Evolutionary conservation across 2,113 vertebrate genomes (phyloP).

Genomic region (Oryctolagus cuniculus): DNA sequence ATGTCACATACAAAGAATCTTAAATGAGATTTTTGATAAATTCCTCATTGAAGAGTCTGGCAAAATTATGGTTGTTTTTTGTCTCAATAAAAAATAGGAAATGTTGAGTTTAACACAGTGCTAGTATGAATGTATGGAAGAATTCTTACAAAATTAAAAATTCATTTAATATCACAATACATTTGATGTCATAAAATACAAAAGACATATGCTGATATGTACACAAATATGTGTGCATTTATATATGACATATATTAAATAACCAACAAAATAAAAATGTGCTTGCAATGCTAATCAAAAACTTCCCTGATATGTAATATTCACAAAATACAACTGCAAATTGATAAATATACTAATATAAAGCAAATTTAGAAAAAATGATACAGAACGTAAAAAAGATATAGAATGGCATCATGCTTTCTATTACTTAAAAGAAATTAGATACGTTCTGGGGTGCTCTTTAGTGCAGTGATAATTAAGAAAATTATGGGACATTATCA

Average conservation of each 20-base stretch:
- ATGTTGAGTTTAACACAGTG: background rate
- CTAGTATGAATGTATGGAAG: background rate
- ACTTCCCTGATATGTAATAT: background rate
- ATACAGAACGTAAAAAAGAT: background rate
- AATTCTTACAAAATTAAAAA: background rate
- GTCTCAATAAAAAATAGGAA: background rate
- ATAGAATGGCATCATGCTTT: background rate
- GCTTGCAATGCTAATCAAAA: background rate
- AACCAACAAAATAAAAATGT: background rate
- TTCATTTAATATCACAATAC: background rate
- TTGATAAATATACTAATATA: background rate
- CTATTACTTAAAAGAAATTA: background rate
- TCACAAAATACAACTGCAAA: background rate
- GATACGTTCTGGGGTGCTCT: background rate
- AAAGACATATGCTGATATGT: background rate
- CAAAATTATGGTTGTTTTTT: background rate
- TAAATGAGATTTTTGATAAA: background rate
- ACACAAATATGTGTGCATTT: background rate
- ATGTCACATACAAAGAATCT: background rate
- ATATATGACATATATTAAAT: background rate
- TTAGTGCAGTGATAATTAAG: too few species aligned
- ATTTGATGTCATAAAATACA: background rate
- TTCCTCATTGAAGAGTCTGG: background rate
- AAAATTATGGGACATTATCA: background rate
- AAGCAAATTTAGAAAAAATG: background rate